These are phyloP conservation scores for Apis florea DNA, from an alignment of 1,140 invertebrate genomes.

Conservation along the genomic window DNA sequence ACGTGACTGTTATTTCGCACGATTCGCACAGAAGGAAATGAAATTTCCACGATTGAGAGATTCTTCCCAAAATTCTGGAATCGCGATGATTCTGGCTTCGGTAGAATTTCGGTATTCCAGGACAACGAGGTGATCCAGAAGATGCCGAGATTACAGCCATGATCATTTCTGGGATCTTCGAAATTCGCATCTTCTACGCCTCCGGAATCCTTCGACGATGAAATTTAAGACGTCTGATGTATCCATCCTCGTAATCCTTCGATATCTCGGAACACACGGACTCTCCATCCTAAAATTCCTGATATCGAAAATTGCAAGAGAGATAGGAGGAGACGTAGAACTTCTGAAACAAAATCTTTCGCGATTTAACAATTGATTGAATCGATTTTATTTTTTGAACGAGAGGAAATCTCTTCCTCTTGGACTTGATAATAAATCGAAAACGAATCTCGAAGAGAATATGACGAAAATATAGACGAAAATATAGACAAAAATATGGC, in stretches of 20 bases:
- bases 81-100: not conserved
- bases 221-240: not conserved
- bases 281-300: not conserved
- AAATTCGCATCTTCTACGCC: not conserved
- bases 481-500: conserved; percentile 20
- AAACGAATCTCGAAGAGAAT: not conserved
- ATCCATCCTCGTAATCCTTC: not conserved
- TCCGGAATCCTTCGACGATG: not conserved
- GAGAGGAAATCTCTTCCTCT: not conserved
- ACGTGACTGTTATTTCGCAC: not conserved
- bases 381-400: not conserved
- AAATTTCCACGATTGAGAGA: not conserved
- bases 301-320: not conserved
- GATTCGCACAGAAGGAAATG: not conserved
- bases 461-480: not conserved
- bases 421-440: not conserved
- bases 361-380: not conserved
- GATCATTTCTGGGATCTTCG: not conserved
- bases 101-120: not conserved
- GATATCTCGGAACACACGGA: not conserved
- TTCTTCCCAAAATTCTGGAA: not conserved
- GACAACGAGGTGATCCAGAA: not conserved
- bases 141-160: not conserved
- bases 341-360: not conserved
- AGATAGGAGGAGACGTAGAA: not conserved